Base-by-base conservation (phyloP, 2,113 vertebrate species). In the Psittacara wagleri region DNA sequence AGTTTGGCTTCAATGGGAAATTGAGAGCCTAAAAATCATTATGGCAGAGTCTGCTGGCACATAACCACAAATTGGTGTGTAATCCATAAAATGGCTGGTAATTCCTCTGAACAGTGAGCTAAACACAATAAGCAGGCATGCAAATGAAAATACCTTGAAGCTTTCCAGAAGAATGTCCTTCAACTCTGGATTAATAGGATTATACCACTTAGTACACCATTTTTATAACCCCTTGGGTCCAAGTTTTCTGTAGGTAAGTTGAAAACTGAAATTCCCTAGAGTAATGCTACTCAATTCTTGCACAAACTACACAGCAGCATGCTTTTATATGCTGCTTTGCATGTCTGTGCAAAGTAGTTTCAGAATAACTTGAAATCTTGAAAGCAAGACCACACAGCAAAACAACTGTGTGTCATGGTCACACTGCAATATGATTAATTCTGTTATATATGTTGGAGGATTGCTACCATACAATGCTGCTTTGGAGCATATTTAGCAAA, bases 141-240 rank as follows among this genome's bases (percentile, higher is more conserved):
- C 86, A 95, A 91, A 93, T 57, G 41, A 77, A 90, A 96, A 77
- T 43, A 90, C 82, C 91, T 66, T 39, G n/a, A 86, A 62, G 49
- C 81, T 86, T 83, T 92, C 88, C 77, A 95, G 51, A 78, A 93
- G 64, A 92, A 91, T 8, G 49, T 93, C 69, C 85, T 84, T 92
- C 81, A 90, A 14, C 81, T 89, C 83, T 66, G 68, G 78, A 90
- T 96, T 96, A 94, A 76, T 74, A 75, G 88, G 80, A 92, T 96
- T 95, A 96, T 64, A 48, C 67, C 69, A 84, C 59, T 91, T 92
- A 68, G 86, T 54, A 55, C 17, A 92, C 44, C 49, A 69, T 76
- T 94, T 96, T 31, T 66, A 49, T 85, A 88, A 95, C 37, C 76
- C 43, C 77, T 70, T n/a, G 81, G 39, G 84, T 69, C 48, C 78